A percentile compares a stretch with the other conserved stretches of the same genome.
phyloP scores from a whole-genome alignment of 2,888 invertebrate species.

The Dryococelus australis region DNA sequence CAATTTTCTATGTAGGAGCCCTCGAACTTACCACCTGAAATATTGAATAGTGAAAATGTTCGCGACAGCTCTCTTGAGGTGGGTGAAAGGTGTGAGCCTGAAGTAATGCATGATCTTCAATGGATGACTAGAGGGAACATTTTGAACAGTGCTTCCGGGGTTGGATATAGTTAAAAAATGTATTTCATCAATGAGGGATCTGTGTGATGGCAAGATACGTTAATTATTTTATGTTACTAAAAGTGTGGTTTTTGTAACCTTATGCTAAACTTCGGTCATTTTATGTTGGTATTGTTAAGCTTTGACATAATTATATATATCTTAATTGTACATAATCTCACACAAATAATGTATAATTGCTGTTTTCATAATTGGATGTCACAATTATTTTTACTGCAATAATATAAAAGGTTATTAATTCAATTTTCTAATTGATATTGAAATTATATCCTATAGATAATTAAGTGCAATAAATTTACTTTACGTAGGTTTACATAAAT shows the following conservation, averaged over 20 bases:
- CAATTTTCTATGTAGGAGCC: constrained; percentile 34
- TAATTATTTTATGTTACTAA: constrained; percentile 30
- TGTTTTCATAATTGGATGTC: neutral
- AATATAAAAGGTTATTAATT: neutral
- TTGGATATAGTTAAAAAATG: constrained; percentile 41
- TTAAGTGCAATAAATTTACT: neutral
- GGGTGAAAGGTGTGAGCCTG: neutral
- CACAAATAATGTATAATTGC: neutral
- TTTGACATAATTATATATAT: neutral
- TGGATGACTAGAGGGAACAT: constrained; percentile 39
- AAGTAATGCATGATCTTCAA: constrained; percentile 34
- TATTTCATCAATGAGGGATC: neutral
- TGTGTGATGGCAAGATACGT: constrained; percentile 43
- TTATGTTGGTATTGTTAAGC: neutral
- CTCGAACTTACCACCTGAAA: constrained; percentile 35
- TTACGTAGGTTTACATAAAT: neutral
- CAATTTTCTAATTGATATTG: neutral
- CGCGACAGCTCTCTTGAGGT: constrained; percentile 32
- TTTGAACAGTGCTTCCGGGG: neutral
- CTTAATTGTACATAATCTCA: neutral
- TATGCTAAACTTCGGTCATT: neutral
- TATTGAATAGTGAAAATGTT: constrained; percentile 34
- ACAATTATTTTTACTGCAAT: neutral
- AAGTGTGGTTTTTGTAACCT: neutral
- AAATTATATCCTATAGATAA: neutral